Conservation (phyloP, 2,113 vertebrate species). For the Paramormyrops kingsleyae region DNA sequence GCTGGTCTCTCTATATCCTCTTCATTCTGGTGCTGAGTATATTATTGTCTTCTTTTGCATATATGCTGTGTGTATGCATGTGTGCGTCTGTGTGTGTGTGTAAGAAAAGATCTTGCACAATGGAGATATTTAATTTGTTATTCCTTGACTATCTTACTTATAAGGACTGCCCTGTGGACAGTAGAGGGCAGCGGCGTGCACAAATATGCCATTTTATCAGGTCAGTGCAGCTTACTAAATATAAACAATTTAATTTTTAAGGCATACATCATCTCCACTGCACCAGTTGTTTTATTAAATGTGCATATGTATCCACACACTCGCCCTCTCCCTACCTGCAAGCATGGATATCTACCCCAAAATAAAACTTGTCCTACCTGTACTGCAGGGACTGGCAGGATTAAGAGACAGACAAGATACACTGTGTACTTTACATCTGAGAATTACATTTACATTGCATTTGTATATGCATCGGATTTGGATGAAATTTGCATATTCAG, state of each 20-base stretch:
- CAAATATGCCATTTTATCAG: slow-evolving; percentile 65
- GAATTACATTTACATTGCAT: slow-evolving; percentile 6
- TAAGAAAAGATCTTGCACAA: not conserved
- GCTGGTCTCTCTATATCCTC: slow-evolving; percentile 67
- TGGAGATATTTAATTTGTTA: not conserved
- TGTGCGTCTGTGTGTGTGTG: not conserved
- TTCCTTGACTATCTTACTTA: slow-evolving; percentile 63
- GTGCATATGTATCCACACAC: not conserved
- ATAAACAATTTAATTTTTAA: not conserved
- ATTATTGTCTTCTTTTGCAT: not conserved
- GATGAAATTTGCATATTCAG: not conserved
- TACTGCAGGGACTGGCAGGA: not conserved
- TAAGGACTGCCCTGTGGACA: slow-evolving; percentile 62
- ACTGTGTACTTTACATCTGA: not conserved
- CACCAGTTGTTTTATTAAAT: not conserved
- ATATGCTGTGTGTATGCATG: not conserved
- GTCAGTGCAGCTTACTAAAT: slow-evolving; percentile 44
- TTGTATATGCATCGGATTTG: not conserved
- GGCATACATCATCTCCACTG: not conserved
- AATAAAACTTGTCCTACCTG: slow-evolving; percentile 6
- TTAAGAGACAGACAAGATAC: not conserved
- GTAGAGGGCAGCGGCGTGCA: slow-evolving; percentile 45
- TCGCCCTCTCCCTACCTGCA: not conserved
- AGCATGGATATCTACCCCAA: not conserved
- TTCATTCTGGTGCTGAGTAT: not conserved